A percentile compares a stretch with the other conserved stretches of the same genome.
Evolutionary conservation across 2,888 invertebrate species (phyloP).

Genomic region (Lampropteryx suffumata): DNA sequence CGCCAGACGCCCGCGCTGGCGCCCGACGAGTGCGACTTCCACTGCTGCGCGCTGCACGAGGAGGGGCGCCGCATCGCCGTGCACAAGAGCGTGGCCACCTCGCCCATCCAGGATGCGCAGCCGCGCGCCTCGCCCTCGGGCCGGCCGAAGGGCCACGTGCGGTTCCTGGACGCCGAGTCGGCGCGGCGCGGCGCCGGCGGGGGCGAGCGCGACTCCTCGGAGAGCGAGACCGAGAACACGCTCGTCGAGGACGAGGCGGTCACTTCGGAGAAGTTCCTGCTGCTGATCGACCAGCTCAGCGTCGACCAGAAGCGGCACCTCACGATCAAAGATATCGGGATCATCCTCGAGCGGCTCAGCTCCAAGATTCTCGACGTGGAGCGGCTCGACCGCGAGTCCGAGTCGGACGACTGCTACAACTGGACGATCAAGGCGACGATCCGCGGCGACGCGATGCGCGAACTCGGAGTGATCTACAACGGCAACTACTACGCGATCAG

Average conservation of each 20-base stretch:
- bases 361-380: constrained; percentile 97
- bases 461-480: constrained; percentile 96
- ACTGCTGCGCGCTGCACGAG: constrained; percentile 97
- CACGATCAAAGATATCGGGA: constrained; percentile 97
- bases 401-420: constrained; percentile 96
- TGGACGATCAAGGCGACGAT: constrained; percentile 98
- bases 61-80: constrained; percentile 95
- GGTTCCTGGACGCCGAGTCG: constrained; percentile 91
- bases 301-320: constrained; percentile 96
- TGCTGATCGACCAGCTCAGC: constrained; percentile 95
- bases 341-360: constrained; percentile 95
- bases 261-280: constrained; percentile 95
- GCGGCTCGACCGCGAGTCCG: constrained; percentile 94
- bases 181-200: constrained; percentile 74
- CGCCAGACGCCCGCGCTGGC: constrained; percentile 74
- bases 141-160: constrained; percentile 90
- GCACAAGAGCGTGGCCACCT: constrained; percentile 95
- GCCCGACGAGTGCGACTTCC: constrained; percentile 96
- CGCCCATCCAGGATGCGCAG: constrained; percentile 93
- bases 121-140: constrained; percentile 86
- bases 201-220: constrained; percentile 92
- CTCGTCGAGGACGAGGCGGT: constrained; percentile 95
- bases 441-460: constrained; percentile 94
- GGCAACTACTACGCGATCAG: constrained; percentile 97
- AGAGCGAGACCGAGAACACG: constrained; percentile 96